phyloP scores from a whole-genome alignment of 2,888 invertebrate genomes.

The Eudemis profundana region DNA sequence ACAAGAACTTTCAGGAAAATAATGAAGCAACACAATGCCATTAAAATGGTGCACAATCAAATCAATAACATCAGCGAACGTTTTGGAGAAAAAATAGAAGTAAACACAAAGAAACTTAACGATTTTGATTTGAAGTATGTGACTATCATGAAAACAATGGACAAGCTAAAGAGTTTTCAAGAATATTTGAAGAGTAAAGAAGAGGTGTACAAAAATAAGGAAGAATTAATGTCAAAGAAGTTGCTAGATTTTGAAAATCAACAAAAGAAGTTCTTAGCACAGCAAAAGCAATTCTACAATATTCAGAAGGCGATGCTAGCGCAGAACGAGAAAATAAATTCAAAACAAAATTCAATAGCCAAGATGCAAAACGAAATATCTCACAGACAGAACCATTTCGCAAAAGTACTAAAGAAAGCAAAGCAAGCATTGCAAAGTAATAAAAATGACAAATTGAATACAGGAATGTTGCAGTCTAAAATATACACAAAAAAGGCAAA shows the following conservation, averaged over 20 bases:
- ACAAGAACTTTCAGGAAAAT: conserved; percentile 77
- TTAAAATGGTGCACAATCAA: conserved; percentile 66
- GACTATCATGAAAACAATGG: conserved; percentile 60
- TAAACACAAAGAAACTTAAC: conserved; percentile 61
- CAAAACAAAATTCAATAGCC: conserved; percentile 70
- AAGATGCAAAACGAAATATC: conserved; percentile 76
- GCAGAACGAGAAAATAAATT: conserved; percentile 75
- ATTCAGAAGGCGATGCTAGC: conserved; percentile 73
- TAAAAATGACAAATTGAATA: conserved; percentile 47
- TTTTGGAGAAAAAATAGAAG: conserved; percentile 59
- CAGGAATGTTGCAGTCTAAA: conserved; percentile 21
- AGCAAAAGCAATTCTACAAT: conserved; percentile 74
- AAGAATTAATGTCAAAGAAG: conserved; percentile 64
- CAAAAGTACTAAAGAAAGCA: conserved; percentile 71
- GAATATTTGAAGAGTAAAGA: conserved; percentile 58
- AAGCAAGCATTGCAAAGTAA: conserved; percentile 65
- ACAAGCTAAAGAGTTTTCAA: conserved; percentile 63
- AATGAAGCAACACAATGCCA: conserved; percentile 72
- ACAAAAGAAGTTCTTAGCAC: conserved; percentile 72
- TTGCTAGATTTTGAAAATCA: conserved; percentile 71
- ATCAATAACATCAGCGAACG: conserved; percentile 61
- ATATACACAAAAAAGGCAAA: conserved; percentile 38
- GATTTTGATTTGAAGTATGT: conserved; percentile 70
- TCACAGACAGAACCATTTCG: conserved; percentile 73
- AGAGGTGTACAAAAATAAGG: conserved; percentile 60